These are phyloP conservation scores for Malaclemys terrapin DNA, from an alignment of 2,113 vertebrate genomes.

Conservation along the genomic window DNA sequence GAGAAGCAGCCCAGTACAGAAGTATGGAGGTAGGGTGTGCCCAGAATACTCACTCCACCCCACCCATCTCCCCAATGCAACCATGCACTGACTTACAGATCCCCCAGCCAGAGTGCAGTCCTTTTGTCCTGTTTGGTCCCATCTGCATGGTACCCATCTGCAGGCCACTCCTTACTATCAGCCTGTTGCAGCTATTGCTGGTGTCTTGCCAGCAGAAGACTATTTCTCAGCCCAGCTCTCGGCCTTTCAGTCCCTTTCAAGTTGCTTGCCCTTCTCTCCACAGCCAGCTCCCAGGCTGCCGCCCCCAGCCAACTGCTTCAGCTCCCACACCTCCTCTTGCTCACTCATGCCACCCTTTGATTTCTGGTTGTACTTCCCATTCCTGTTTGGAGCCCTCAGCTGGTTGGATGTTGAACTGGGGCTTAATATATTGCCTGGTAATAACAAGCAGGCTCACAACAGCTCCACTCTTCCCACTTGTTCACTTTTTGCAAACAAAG, in stretches of 20 bases:
- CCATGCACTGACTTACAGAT: rapidly evolving
- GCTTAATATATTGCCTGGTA: not conserved
- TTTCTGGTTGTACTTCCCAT: not conserved
- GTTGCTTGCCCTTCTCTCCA: not conserved
- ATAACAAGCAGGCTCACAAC: not conserved
- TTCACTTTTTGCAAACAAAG: not conserved
- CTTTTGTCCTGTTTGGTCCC: not conserved
- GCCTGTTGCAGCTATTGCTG: not conserved
- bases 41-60: rapidly evolving
- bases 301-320: not conserved
- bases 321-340: not conserved
- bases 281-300: too few relatives aligned
- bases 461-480: not conserved
- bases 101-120: not conserved
- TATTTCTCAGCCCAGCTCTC: too few relatives aligned
- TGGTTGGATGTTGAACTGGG: rapidly evolving
- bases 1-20: not conserved
- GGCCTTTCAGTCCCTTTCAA: not conserved
- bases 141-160: rapidly evolving
- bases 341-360: not conserved
- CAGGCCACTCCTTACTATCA: not conserved
- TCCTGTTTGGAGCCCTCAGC: not conserved
- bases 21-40: not conserved
- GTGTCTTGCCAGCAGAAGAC: not conserved
- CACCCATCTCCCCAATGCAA: not conserved